Evolutionary conservation across 2,888 invertebrate species (phyloP).

Genomic region (Caenorhabditis sp.): DNA sequence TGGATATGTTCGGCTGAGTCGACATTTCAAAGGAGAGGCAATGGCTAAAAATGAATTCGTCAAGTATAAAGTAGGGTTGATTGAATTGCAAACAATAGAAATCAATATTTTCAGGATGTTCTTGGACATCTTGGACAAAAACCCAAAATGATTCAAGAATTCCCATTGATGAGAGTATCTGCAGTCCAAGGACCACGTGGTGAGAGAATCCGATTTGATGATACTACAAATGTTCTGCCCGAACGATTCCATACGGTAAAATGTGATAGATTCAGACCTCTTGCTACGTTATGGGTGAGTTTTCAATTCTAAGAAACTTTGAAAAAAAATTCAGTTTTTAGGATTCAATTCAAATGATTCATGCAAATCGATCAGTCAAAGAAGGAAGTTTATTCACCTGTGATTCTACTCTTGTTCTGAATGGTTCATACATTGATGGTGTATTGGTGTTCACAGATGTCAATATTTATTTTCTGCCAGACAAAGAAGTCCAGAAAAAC

Average conservation of each 20-base stretch:
- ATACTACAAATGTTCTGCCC: not conserved
- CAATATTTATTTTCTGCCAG: constrained; percentile 6
- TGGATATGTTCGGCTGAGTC: not conserved
- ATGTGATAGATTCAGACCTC: not conserved
- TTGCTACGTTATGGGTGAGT: constrained; percentile 3
- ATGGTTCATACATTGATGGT: constrained; percentile 7
- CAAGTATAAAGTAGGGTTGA: constrained; percentile 2
- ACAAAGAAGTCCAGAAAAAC: constrained; percentile 11
- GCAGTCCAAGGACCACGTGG: constrained; percentile 28
- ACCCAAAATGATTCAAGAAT: not conserved
- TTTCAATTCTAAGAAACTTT: not conserved
- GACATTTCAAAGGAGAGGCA: not conserved
- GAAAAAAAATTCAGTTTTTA: not conserved
- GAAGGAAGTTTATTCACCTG: constrained; percentile 4
- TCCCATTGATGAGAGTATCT: not conserved
- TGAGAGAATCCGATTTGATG: constrained; percentile 19
- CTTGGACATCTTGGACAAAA: constrained; percentile 1
- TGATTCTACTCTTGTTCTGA: not conserved
- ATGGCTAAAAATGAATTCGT: not conserved
- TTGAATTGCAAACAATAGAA: not conserved
- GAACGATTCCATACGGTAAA: not conserved
- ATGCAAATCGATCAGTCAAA: constrained; percentile 3
- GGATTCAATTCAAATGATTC: constrained; percentile 4
- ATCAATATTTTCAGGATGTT: not conserved
- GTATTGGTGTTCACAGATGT: constrained; percentile 5